Base-by-base conservation (phyloP, 2,797 vertebrate genomes). In the Amphiprion clarkii region DNA sequence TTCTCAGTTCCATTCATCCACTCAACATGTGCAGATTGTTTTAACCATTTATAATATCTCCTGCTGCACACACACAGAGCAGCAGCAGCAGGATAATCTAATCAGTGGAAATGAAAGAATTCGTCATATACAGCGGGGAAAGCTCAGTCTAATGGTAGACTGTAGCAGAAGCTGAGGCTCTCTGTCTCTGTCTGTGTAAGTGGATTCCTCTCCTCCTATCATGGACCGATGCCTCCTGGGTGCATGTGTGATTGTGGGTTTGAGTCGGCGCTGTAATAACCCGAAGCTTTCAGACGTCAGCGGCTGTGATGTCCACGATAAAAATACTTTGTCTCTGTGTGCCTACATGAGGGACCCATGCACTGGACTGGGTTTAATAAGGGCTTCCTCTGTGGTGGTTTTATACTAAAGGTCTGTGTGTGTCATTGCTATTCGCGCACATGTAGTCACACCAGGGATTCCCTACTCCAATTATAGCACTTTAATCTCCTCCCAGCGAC, bases 91-190 rank as follows among this genome's bases (percentile, higher is more conserved):
- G 23, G 55, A 71, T 78, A 87, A 91, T 92, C 76, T 69, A 61
- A 94, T 94, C 67, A 67, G 53, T 67, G 78, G 59, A 92, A 93
- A 94, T 94, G 91, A 94, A 92, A 92, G 66, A 86, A 94, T 94
- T 92, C 81, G 77, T 95, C 94, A 92, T 86, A 72, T 13, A 74
- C 67, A 52, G 19, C 64, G 57, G 62, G 49, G 57, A 52, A 58
- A 75, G 73, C 67, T 71, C 64, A 74, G 21, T 77, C 44, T 82
- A 72, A 71, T 39, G 60, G 51, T 29, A 29, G 44, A 53, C 42
- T 23, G 57, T 68, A 67, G 58, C 13, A 16, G 31, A 59, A 60
- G 71, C 29, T 13, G 31, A 2, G 46, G 63, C 67, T 76, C 67
- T 91, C 44, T 6, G 40, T 91, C 87, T 88, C 70, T 84, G 87